phyloP scores from a whole-genome alignment of 2,888 invertebrate genomes.

The Drosophila dives region DNA sequence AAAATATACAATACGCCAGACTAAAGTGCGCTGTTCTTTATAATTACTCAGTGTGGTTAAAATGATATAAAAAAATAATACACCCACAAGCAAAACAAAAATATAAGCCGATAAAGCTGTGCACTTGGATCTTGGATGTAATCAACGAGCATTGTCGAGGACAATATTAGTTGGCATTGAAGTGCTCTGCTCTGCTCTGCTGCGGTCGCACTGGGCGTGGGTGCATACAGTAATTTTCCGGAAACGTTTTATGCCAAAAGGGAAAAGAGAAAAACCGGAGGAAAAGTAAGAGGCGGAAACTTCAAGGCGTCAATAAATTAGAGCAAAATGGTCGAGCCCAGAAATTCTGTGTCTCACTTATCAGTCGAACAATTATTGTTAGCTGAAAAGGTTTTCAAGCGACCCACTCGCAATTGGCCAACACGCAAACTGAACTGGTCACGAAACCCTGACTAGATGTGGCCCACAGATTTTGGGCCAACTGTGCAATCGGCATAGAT shows the following conservation, averaged over 20 bases:
- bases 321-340: slow-evolving; percentile 59
- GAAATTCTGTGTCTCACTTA: slow-evolving; percentile 41
- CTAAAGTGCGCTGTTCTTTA: no score
- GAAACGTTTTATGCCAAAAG: slow-evolving; percentile 6
- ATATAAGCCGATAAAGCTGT: slow-evolving; percentile 19
- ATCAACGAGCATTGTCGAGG: slow-evolving; percentile 63
- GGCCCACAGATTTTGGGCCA: slow-evolving; percentile 36
- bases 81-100: slow-evolving; percentile 36
- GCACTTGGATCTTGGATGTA: slow-evolving; percentile 46
- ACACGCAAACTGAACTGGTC: slow-evolving; percentile 69
- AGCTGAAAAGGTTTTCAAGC: slow-evolving; percentile 48
- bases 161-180: slow-evolving; percentile 47
- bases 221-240: slow-evolving; percentile 40
- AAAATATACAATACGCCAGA: no score
- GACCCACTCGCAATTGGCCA: slow-evolving; percentile 49
- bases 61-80: slow-evolving; percentile 29
- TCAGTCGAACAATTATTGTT: slow-evolving; percentile 72
- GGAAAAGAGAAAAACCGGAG: background rate
- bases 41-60: slow-evolving; percentile 1
- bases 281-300: slow-evolving; percentile 53
- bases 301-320: slow-evolving; percentile 69
- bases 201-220: slow-evolving; percentile 44
- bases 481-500: slow-evolving; percentile 50
- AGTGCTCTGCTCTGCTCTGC: slow-evolving; percentile 17
- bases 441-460: slow-evolving; percentile 51